Base-by-base conservation (phyloP, 2,113 vertebrate species). In the Rhinopithecus roxellana region DNA sequence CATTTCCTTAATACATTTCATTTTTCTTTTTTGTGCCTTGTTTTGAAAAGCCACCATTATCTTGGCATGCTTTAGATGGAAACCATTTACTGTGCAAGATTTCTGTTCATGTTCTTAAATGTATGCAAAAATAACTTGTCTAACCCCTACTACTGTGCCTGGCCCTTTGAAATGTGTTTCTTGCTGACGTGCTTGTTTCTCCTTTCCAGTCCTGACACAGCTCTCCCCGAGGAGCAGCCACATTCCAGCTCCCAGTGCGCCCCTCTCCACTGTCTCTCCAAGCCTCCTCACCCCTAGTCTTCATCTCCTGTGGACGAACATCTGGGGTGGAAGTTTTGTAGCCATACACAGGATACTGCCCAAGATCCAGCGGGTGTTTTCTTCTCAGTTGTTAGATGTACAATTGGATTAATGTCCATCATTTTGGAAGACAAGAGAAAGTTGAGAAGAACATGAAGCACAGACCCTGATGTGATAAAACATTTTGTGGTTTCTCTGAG, bases 251-350 rank as follows among this genome's bases (percentile, higher is more conserved):
- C 99, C 91, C 99, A 99, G 95, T 99, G 99, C 98, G 99, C 99
- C 98, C 99, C 99, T 96, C 99, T 99, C 98, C 99, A 98, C 98
- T 99, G 99, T 99, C 99, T 99, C 98, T 98, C 99, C 98, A 99
- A 99, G 95, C 98, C 98, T 92, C 99, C 99, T 69, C 98, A 98
- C 93, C 98, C 99, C 97, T 99, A 99, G 98, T 96, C 98, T 98
- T 97, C 95, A 97, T 94, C 98, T 81, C 96, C 97, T 88, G 87
- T 57, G 32, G 98, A 98, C 88, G 83, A 96, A n/a, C 91, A 82
- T 78, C 97, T 97, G 64, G 96, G 98, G 93, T 91, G 97, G 97
- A 98, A 85, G 43, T 96, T 96, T 79, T 12, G 97, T 96, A 97
- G 97, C 97, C 97, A 92, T 93, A 94, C 67, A 79, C 96, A 97